A percentile compares a stretch with the other conserved stretches of the same genome.
Conservation (phyloP, 23 tunicate species). For the Ciona savignyi region DNA sequence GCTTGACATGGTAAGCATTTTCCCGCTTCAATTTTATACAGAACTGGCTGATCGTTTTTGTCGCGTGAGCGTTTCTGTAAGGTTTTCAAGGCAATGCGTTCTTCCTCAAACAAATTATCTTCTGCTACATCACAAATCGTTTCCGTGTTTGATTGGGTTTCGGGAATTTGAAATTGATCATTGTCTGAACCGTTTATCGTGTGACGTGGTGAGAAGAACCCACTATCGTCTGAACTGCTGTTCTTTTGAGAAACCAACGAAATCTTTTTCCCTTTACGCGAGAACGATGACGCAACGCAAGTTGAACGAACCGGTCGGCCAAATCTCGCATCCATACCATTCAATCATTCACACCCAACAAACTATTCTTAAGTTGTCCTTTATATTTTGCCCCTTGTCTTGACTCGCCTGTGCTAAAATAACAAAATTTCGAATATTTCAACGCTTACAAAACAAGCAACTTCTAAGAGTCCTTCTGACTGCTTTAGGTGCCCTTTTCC, state of each 20-base stretch:
- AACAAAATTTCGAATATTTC: neutral
- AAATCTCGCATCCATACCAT: neutral
- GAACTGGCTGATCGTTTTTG: neutral
- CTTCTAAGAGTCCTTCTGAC: neutral
- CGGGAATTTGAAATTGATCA: neutral
- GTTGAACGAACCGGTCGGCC: neutral
- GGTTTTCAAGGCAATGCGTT: neutral
- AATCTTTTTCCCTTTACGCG: slow-evolving; percentile 15
- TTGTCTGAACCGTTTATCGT: neutral
- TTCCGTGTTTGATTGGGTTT: neutral
- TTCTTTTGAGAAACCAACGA: slow-evolving; percentile 2
- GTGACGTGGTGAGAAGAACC: slow-evolving; percentile 27
- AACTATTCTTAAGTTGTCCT: no score
- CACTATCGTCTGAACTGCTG: slow-evolving; percentile 42
- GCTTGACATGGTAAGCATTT: neutral
- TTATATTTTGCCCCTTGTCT: neutral
- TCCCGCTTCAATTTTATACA: slow-evolving; percentile 13
- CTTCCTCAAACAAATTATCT: neutral
- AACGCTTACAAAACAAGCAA: neutral
- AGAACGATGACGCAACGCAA: slow-evolving; percentile 2
- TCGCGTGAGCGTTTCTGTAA: neutral
- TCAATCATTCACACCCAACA: neutral
- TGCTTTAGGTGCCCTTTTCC: neutral
- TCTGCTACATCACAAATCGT: neutral
- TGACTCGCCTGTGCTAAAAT: neutral